These are phyloP conservation scores for Plectrocnemia conspersa DNA, from an alignment of 1,140 invertebrate genomes.

Conservation along the genomic window DNA sequence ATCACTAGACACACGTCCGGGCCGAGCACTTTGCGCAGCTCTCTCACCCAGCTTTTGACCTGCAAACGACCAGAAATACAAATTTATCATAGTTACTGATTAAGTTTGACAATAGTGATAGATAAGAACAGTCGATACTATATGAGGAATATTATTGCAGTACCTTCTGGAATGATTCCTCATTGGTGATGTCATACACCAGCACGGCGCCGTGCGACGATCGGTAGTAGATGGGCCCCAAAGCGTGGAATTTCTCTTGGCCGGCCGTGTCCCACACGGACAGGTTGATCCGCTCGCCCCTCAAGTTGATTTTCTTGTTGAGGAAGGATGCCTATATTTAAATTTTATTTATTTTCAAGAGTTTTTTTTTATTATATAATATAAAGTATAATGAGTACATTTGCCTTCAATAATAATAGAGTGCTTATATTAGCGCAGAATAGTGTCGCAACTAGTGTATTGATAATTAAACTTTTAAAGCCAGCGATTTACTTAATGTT, in stretches of 20 bases:
- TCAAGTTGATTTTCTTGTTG: slow-evolving; percentile 90
- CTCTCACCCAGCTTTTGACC: slow-evolving; percentile 98
- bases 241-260: slow-evolving; percentile 91
- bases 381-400: too few species aligned
- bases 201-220: slow-evolving; percentile 96
- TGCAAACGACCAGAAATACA: slow-evolving; percentile 42
- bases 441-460: too few species aligned
- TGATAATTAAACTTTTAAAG: too few species aligned
- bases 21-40: slow-evolving; percentile 93
- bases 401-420: too few species aligned
- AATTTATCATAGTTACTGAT: neutral
- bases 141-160: slow-evolving; percentile 18
- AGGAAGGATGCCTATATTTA: slow-evolving; percentile 88
- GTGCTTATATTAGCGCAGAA: too few species aligned
- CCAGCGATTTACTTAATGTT: too few species aligned
- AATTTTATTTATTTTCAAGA: slow-evolving; percentile 36
- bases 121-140: neutral
- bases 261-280: slow-evolving; percentile 99
- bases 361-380: slow-evolving; percentile 19
- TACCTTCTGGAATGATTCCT: slow-evolving; percentile 95
- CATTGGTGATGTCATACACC: slow-evolving; percentile 98
- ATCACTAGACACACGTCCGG: slow-evolving; percentile 88
- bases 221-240: slow-evolving; percentile 96
- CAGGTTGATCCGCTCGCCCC: slow-evolving; percentile 83
- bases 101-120: neutral